Evolutionary conservation across 1,140 invertebrate genomes (phyloP), one percentile per base, ranked within the genome.

Genomic region (Drosophila suzukii): DNA sequence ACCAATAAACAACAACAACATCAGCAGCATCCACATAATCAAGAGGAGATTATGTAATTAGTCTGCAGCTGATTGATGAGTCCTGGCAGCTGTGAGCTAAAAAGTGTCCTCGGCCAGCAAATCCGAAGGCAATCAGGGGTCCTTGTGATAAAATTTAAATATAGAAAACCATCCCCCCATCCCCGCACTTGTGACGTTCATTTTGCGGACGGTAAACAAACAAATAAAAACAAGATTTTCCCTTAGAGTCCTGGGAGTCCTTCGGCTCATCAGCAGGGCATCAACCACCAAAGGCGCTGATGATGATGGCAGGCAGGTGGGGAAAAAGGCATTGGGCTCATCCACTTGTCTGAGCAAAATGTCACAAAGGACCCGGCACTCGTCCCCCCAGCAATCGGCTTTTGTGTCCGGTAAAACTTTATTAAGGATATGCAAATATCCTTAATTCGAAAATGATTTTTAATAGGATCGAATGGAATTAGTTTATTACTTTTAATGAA

Each of bases 401-500:
- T 75, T 76, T 75, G 72, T 88, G 84, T 88, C 84, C 85, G 78
- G 75, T 78, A 78, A 77, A 91, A 88, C 78, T 91, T 90, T 90
- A 91, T 90, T 85, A 91, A 90, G 88, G 88, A 90, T 91, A 92
- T 92, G 91, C 91, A 92, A 92, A 92, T 92, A 91, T 83, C 79
- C 90, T 91, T 92, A 92, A 92, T 92, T 92, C 78, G 90, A 92
- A 92, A 92, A 92, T 92, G 91, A 92, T 92, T 92, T 92, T 92
- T 92, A 92, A 92, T 92, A 92, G 90, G 90, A 92, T 92, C 91
- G 90, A 91, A 91, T 92, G 91, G 91, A 92, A 92, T 92, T 92
- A 91, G 90, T 91, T 92, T 91, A 92, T 92, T 92, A 92, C 91
- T 91, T 92, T 91, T 92, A 92, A 92, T 92, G 91, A 92, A 92